Evolutionary conservation across 2,113 vertebrate species (phyloP), one percentile per base, ranked within the genome.

Genomic region (Nannobrachium achirus): DNA sequence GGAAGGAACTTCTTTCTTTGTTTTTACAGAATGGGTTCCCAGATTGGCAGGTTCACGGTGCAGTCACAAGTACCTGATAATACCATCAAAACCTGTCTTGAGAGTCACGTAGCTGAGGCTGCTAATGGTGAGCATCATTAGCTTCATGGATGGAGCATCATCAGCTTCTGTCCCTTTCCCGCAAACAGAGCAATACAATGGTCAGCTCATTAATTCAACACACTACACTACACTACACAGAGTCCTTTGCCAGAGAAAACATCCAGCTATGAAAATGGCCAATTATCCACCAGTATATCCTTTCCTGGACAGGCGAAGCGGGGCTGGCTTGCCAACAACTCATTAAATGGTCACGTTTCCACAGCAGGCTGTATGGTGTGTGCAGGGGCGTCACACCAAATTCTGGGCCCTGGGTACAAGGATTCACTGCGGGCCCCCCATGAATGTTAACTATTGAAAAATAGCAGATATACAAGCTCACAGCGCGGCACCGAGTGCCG

Each of bases 171-270:
- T 66, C 14, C 55, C 51, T 49, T 55, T 44, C 33, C 49, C 25
- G 7, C 6, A 46, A 73, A 18, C 56, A 46, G 56, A 79, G 60
- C 68, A 67, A 38, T 60, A 56, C 79, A 48, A 69, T 20, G 71
- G 76, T 80, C 71, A 81, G 75, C 81, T 80, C 52, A 45, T 89
- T 86, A 81, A 81, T 80, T 82, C 11, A 39, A 10, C 61, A 51
- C 48, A 4, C 48, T 16, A n/a, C n/a, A n/a, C n/a, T n/a, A n/a
- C n/a, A 25, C 25, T 33, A 39, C 53, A 59, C 58, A 58, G 39
- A 56, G 60, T 67, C 66, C 74, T 51, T 7, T 63, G 66, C 79
- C 71, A 71, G 80, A 73, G 66, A 81, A 78, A 82, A 82, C 75
- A 79, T 83, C 65, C 74, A 67, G 76, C 76, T 67, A 66, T 61